A percentile compares a stretch with the other conserved stretches of the same genome.
Conservation (phyloP, 2,797 vertebrate genomes). For the Glyptemys insculpta region DNA sequence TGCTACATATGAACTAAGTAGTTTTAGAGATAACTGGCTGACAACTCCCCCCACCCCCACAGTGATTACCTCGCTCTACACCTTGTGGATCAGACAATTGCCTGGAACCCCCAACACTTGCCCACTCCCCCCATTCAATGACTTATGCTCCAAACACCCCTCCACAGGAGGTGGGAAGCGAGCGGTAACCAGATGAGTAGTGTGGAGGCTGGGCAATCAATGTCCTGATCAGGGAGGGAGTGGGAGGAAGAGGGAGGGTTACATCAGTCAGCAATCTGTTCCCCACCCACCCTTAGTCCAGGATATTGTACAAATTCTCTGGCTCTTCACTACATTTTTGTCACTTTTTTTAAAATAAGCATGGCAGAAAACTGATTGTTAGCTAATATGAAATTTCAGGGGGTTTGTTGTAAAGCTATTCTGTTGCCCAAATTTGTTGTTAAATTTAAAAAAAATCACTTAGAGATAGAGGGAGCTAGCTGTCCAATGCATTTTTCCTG, state of each 20-base stretch:
- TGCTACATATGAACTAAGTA: not conserved
- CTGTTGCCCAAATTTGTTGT: not conserved
- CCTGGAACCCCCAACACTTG: not conserved
- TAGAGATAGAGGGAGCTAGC: not conserved
- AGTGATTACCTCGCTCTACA: not conserved
- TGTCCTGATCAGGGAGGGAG: not conserved
- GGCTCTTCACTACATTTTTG: conserved; percentile 17
- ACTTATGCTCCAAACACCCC: not conserved
- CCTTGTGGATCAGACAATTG: not conserved
- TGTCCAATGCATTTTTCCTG: not conserved
- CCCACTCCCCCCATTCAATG: not conserved
- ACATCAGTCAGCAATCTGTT: not conserved
- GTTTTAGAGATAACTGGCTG: not conserved
- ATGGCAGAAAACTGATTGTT: conserved; percentile 12
- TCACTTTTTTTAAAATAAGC: not conserved
- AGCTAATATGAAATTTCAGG: conserved; percentile 36
- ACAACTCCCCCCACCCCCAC: not conserved
- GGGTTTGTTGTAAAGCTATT: conserved; percentile 54
- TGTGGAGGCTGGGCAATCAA: not conserved
- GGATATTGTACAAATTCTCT: conserved; percentile 4
- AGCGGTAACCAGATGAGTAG: not conserved
- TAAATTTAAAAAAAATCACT: not conserved
- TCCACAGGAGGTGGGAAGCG: not conserved
- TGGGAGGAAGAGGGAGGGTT: conserved; percentile 58
- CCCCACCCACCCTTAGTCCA: not conserved